A percentile compares a stretch with the other conserved stretches of the same genome.
phyloP scores from a whole-genome alignment of 2,113 vertebrate species.

The Jacana jacana region DNA sequence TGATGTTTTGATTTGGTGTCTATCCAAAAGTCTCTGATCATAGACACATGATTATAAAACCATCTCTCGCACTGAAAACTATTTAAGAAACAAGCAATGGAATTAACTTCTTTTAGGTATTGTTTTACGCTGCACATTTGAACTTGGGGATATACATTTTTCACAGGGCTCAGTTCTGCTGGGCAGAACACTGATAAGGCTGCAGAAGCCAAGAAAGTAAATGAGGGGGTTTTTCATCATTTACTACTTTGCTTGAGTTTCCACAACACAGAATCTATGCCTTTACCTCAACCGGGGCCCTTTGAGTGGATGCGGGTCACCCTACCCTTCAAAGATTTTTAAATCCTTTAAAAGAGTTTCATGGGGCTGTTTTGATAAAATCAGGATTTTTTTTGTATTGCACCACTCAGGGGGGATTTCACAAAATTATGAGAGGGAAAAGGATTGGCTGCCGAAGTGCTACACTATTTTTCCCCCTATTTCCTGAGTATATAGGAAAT shows the following conservation, averaged over 20 bases:
- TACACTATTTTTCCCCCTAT: not conserved
- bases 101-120: constrained; percentile 56
- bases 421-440: not conserved
- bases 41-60: constrained; percentile 67
- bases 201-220: constrained; percentile 46
- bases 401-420: not conserved
- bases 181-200: constrained; percentile 8
- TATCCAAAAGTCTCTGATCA: constrained; percentile 64
- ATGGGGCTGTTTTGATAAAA: not conserved
- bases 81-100: constrained; percentile 58
- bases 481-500: not conserved
- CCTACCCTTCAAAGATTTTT: not conserved
- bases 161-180: constrained; percentile 24
- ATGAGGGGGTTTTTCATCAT: not conserved
- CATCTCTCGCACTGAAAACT: constrained; percentile 59
- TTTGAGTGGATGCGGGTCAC: not conserved
- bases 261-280: not conserved
- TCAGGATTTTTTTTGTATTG: not conserved
- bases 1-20: constrained; percentile 69
- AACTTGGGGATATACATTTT: constrained; percentile 48
- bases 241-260: not conserved
- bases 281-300: not conserved
- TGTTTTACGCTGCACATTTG: constrained; percentile 53
- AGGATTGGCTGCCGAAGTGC: not conserved
- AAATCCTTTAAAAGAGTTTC: not conserved